phyloP scores from a whole-genome alignment of 2,797 vertebrate species.

The Philypnodon macrostomus region DNA sequence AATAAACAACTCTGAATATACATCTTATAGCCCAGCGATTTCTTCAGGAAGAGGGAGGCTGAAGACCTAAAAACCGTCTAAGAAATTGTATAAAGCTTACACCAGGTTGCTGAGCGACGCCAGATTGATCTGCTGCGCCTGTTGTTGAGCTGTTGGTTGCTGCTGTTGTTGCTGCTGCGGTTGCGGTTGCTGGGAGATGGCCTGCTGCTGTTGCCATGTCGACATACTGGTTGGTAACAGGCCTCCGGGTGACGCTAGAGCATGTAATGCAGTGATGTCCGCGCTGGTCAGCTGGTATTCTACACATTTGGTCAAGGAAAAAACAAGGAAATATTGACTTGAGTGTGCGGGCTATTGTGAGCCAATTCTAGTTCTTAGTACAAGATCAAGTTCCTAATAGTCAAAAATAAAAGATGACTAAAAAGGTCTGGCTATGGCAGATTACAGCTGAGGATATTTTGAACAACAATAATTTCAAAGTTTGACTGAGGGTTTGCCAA shows the following conservation, averaged over 20 bases:
- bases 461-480: no score
- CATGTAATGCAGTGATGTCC: slow-evolving; percentile 90
- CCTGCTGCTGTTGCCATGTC: slow-evolving; percentile 90
- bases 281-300: slow-evolving; percentile 97
- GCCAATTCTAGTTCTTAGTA: no score
- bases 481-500: no score
- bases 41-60: slow-evolving; percentile 3
- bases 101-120: slow-evolving; percentile 92
- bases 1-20: slow-evolving; percentile 1
- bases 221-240: slow-evolving; percentile 89
- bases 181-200: slow-evolving; percentile 82
- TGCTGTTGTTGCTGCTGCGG: slow-evolving; percentile 74
- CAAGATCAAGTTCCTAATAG: no score
- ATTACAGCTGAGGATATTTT: no score
- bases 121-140: slow-evolving; percentile 81
- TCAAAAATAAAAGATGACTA: no score
- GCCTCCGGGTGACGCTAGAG: slow-evolving; percentile 87
- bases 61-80: background rate
- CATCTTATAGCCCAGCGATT: no score
- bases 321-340: no score
- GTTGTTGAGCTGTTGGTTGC: slow-evolving; percentile 65
- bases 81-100: slow-evolving; percentile 72
- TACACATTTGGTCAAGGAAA: slow-evolving; percentile 41
- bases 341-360: no score
- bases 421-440: no score